Percentiles rank a stretch among this genome's conserved stretches.
phyloP scores from a whole-genome alignment of 1,140 invertebrate genomes.

The Aricia agestis region DNA sequence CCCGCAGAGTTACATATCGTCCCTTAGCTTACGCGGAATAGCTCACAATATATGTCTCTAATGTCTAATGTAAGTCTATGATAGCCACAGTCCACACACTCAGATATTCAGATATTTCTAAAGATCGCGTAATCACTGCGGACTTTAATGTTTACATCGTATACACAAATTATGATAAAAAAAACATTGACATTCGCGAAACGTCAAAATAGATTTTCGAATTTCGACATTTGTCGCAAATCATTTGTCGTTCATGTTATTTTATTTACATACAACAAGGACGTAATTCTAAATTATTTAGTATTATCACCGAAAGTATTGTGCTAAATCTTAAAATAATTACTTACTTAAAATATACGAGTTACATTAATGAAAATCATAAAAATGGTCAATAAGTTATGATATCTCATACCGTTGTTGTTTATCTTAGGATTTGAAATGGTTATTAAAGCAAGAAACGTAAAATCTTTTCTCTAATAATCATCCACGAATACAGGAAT shows the following conservation, averaged over 20 bases:
- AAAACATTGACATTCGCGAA: no score
- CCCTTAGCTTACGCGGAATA: no score
- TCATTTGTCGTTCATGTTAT: neutral
- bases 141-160: no score
- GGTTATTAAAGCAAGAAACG: neutral
- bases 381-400: neutral
- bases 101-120: no score
- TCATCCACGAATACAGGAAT: constrained; percentile 25
- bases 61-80: no score
- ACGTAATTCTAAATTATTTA: neutral
- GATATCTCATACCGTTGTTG: neutral
- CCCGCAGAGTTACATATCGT: no score
- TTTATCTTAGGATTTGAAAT: neutral
- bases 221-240: no score
- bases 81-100: no score
- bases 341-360: neutral
- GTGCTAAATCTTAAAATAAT: neutral
- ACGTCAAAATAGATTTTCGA: no score
- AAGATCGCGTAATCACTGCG: no score
- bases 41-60: no score
- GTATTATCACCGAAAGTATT: neutral
- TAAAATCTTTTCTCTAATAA: neutral
- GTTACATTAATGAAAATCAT: neutral
- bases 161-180: no score
- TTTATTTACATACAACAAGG: neutral